Conservation (phyloP, 2,797 vertebrate species). For the Sebastes taczanowskii region DNA sequence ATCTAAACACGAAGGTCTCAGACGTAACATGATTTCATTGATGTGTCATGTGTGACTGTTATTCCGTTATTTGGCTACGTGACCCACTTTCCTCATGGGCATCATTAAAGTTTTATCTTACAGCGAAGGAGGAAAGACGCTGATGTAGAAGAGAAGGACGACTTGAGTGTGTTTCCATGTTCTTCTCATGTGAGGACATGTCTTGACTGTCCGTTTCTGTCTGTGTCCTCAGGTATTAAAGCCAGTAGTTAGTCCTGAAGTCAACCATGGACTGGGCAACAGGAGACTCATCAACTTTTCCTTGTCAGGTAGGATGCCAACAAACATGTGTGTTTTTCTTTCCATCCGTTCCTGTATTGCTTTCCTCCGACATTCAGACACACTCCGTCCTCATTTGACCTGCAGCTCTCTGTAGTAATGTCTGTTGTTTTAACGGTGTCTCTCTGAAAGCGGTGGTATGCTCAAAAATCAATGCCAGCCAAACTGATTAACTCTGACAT, state of each 20-base stretch:
- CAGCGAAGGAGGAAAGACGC: background rate
- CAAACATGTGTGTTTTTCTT: background rate
- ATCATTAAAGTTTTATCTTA: slow-evolving; percentile 39
- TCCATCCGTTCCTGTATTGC: background rate
- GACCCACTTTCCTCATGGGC: slow-evolving; percentile 25
- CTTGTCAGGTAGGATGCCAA: slow-evolving; percentile 86
- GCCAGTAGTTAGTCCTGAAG: slow-evolving; percentile 89
- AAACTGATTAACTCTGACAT: background rate
- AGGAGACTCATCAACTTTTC: slow-evolving; percentile 96
- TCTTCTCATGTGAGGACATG: background rate
- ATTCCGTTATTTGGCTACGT: background rate
- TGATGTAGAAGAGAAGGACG: background rate
- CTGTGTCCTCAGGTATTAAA: slow-evolving; percentile 88
- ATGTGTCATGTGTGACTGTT: background rate
- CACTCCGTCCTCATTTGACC: background rate
- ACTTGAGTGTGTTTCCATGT: slow-evolving; percentile 21
- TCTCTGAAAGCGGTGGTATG: background rate
- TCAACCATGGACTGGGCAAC: slow-evolving; percentile 86
- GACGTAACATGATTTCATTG: background rate
- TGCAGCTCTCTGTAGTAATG: background rate
- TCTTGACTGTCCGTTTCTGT: slow-evolving; percentile 7
- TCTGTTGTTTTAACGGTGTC: background rate
- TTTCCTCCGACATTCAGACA: background rate
- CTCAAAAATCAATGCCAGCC: background rate
- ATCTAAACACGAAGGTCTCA: background rate